These are phyloP conservation scores for Acrobasis consociella DNA, from an alignment of 2,888 invertebrate species.

Conservation along the genomic window DNA sequence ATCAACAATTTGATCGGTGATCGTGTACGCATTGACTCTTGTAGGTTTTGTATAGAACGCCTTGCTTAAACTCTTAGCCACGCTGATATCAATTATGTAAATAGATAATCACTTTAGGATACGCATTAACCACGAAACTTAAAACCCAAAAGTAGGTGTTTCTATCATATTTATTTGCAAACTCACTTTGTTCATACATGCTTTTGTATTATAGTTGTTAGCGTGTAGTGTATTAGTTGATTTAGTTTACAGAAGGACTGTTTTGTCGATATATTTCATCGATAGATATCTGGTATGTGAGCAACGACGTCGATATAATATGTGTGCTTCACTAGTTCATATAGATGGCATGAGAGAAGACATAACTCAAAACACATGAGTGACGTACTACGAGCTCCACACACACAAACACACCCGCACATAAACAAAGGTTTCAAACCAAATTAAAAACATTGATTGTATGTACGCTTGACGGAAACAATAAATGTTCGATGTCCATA, in stretches of 20 bases:
- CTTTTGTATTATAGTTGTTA: slow-evolving; percentile 55
- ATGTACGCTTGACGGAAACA: slow-evolving; percentile 39
- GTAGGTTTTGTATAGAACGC: slow-evolving; percentile 15
- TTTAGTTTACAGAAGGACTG: slow-evolving; percentile 32
- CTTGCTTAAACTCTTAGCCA: slow-evolving; percentile 15
- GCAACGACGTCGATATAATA: slow-evolving; percentile 65
- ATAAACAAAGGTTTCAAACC: slow-evolving; percentile 43
- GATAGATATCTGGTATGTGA: slow-evolving; percentile 78
- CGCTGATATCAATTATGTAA: slow-evolving; percentile 16
- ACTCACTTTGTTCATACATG: slow-evolving; percentile 31
- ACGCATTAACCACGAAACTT: slow-evolving; percentile 23
- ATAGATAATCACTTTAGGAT: slow-evolving; percentile 19
- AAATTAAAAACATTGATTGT: slow-evolving; percentile 32
- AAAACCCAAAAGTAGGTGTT: slow-evolving; percentile 17
- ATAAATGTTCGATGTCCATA: slow-evolving; percentile 62
- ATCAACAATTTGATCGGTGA: not conserved
- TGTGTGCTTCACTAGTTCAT: slow-evolving; percentile 72
- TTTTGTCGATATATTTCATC: slow-evolving; percentile 34
- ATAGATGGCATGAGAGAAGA: slow-evolving; percentile 62
- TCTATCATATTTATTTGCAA: slow-evolving; percentile 27
- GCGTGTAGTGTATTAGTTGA: slow-evolving; percentile 44
- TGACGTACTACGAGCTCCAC: slow-evolving; percentile 41
- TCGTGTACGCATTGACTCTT: slow-evolving; percentile 20
- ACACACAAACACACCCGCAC: slow-evolving; percentile 54
- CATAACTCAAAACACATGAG: slow-evolving; percentile 51